These are phyloP conservation scores for Pantherophis guttatus DNA, from an alignment of 2,113 vertebrate species.

Conservation along the genomic window DNA sequence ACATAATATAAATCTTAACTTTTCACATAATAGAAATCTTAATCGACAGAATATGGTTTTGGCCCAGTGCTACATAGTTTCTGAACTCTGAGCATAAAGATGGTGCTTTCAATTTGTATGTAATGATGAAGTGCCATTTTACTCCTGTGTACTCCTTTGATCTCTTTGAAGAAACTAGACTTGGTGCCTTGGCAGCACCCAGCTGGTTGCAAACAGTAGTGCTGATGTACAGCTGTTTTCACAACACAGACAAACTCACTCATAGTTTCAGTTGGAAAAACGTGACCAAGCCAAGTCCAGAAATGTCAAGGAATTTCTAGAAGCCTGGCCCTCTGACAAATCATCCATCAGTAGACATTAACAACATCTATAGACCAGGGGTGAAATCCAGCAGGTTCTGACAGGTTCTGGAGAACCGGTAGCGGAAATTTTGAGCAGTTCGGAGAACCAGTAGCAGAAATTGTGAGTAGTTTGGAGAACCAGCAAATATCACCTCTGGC, in stretches of 20 bases:
- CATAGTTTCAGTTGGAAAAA: neutral
- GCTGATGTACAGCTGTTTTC: neutral
- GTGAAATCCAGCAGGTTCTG: too few relatives aligned
- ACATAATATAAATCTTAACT: neutral
- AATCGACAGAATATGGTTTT: neutral
- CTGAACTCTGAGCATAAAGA: neutral
- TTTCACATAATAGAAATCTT: neutral
- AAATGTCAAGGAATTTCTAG: neutral
- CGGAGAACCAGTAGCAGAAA: too few relatives aligned
- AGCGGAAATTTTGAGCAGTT: too few relatives aligned
- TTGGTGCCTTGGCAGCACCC: accelerated
- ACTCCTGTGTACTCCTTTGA: accelerated
- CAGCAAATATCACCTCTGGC: too few relatives aligned
- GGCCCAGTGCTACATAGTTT: neutral
- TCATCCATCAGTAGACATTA: neutral
- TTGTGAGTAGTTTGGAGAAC: too few relatives aligned
- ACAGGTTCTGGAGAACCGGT: too few relatives aligned
- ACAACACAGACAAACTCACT: too few relatives aligned
- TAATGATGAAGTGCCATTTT: neutral
- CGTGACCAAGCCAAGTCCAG: neutral
- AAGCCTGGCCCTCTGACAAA: neutral
- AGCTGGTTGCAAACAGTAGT: neutral
- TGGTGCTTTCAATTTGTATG: neutral
- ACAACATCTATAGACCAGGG: neutral
- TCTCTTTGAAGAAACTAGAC: accelerated